These are phyloP conservation scores for Rosalia funebris DNA, from an alignment of 2,888 invertebrate species.

Conservation along the genomic window DNA sequence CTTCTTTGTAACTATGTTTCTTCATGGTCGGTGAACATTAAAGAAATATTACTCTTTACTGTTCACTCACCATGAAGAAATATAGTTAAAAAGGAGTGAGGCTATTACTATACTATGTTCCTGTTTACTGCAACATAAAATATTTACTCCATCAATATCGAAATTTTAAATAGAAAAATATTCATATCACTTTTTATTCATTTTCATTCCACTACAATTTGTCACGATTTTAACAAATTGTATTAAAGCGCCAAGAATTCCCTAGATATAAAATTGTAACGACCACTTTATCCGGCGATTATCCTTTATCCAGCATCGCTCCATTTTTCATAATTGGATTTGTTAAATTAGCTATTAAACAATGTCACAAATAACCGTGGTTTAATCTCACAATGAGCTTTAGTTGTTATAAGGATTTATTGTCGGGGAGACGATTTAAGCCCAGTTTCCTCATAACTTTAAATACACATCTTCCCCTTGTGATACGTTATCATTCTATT, in stretches of 20 bases:
- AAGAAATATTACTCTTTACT: too few relatives aligned
- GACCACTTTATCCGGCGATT: not conserved
- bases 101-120: too few relatives aligned
- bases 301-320: not conserved
- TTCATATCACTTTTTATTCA: too few relatives aligned
- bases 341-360: conserved; percentile 10
- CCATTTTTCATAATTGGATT: conserved; percentile 9
- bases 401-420: conserved; percentile 5
- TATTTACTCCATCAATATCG: too few relatives aligned
- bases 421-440: conserved; percentile 1
- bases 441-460: conserved; percentile 5
- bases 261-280: not conserved
- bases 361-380: not conserved
- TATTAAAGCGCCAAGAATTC: not conserved
- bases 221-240: not conserved
- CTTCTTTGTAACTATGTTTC: too few relatives aligned
- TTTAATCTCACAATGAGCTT: conserved; percentile 13
- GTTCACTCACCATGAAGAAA: too few relatives aligned
- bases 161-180: too few relatives aligned
- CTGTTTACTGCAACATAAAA: too few relatives aligned
- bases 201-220: not conserved
- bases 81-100: too few relatives aligned
- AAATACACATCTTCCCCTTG: too few relatives aligned
- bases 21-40: too few relatives aligned
- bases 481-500: too few relatives aligned